Conservation (phyloP, 1,140 invertebrate species). For the Diorhabda carinulata region DNA sequence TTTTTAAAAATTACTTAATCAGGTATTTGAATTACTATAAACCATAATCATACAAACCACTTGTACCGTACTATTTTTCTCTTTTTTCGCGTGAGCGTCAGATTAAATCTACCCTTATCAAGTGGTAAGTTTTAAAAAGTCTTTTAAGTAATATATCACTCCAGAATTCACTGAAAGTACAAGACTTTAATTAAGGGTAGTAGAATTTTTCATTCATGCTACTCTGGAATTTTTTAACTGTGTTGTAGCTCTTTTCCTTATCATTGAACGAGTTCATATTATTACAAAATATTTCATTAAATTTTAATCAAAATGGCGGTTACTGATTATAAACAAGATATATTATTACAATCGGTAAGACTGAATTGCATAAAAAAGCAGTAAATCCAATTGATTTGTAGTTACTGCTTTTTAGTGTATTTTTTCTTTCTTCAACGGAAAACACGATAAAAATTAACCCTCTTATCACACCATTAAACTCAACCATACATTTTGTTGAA, state of each 20-base stretch:
- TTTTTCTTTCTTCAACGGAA: not conserved
- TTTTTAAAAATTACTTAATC: too few species aligned
- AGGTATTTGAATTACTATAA: too few species aligned
- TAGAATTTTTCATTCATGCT: too few species aligned
- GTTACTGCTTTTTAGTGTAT: not conserved
- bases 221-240: constrained; percentile 7
- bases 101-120: too few species aligned
- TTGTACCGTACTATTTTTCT: too few species aligned
- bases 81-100: too few species aligned
- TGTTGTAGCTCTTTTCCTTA: constrained; percentile 8
- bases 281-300: constrained; percentile 4
- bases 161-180: too few species aligned
- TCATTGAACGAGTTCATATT: constrained; percentile 2
- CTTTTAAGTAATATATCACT: too few species aligned
- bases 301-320: constrained; percentile 8
- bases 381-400: not conserved
- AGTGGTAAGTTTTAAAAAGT: too few species aligned
- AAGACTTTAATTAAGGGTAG: too few species aligned
- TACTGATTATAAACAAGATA: constrained; percentile 7
- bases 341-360: constrained; percentile 6
- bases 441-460: too few species aligned
- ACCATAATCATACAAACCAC: too few species aligned
- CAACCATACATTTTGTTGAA: not conserved
- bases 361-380: not conserved
- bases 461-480: not conserved